phyloP scores from a whole-genome alignment of 1,140 invertebrate species.

The Drosophila kurseongensis region DNA sequence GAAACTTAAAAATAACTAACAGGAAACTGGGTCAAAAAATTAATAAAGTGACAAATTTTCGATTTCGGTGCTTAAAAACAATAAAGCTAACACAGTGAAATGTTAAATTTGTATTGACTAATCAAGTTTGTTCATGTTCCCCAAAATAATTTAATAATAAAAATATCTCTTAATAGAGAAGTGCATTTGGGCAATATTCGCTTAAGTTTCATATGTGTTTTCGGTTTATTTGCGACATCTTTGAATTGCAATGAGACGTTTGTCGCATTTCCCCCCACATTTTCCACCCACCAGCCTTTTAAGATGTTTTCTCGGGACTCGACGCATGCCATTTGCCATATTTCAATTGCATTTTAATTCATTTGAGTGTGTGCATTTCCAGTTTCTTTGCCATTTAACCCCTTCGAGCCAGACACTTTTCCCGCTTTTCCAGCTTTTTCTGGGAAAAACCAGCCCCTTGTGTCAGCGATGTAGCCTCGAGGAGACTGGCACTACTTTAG shows the following conservation, averaged over 20 bases:
- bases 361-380: constrained; percentile 55
- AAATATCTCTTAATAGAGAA: background rate
- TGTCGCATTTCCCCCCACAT: constrained; percentile 12
- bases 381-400: constrained; percentile 61
- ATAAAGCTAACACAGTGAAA: no score
- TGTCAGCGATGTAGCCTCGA: constrained; percentile 24
- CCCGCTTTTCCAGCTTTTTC: constrained; percentile 13
- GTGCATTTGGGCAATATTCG: background rate
- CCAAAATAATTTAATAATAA: background rate
- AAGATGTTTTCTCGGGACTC: constrained; percentile 40
- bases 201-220: background rate
- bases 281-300: background rate
- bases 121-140: no score
- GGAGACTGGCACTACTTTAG: constrained; percentile 25
- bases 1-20: no score
- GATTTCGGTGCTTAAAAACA: no score
- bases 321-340: constrained; percentile 70
- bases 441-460: constrained; percentile 3
- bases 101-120: no score
- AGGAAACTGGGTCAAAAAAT: no score
- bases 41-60: no score
- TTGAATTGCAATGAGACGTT: constrained; percentile 1
- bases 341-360: constrained; percentile 76
- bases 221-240: background rate
- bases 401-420: constrained; percentile 45